phyloP scores from a whole-genome alignment of 2,113 vertebrate genomes.

The Otis tarda region DNA sequence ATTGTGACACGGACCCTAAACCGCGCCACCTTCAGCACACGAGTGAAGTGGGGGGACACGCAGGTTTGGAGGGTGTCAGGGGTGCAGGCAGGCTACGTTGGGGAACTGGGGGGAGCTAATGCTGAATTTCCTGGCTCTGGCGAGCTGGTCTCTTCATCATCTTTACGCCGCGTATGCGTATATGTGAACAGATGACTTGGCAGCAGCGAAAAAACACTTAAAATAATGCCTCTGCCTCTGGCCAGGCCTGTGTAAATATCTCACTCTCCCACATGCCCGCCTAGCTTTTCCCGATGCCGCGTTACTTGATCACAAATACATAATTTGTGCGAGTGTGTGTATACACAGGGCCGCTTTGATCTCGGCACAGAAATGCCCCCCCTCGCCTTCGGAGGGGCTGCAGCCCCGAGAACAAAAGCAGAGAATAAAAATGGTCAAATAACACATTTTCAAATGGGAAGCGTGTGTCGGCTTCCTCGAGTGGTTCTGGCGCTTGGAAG shows the following conservation, averaged over 20 bases:
- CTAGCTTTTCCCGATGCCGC: constrained; percentile 33
- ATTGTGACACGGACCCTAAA: neutral
- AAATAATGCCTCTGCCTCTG: constrained; percentile 58
- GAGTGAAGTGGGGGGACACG: fast-evolving
- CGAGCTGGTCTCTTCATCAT: constrained; percentile 32
- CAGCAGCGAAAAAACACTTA: constrained; percentile 20
- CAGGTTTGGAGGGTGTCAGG: neutral
- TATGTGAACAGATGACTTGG: constrained; percentile 60
- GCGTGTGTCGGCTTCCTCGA: constrained; percentile 50
- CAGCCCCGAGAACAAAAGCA: constrained; percentile 44
- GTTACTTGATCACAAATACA: constrained; percentile 68
- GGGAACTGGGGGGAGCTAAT: neutral
- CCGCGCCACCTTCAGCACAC: fast-evolving
- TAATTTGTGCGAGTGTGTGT: constrained; percentile 66
- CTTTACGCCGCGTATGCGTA: neutral
- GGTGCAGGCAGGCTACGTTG: fast-evolving
- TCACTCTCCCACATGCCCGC: constrained; percentile 52
- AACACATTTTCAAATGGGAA: constrained; percentile 58
- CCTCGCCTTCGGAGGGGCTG: neutral
- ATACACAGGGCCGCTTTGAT: constrained; percentile 47
- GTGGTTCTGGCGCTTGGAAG: constrained; percentile 8
- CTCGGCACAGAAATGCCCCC: neutral
- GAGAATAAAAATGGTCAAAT: constrained; percentile 51
- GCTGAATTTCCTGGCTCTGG: neutral
- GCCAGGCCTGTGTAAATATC: constrained; percentile 62